Conservation (phyloP, 2,888 invertebrate genomes). For the Ptychoptera contaminata region DNA sequence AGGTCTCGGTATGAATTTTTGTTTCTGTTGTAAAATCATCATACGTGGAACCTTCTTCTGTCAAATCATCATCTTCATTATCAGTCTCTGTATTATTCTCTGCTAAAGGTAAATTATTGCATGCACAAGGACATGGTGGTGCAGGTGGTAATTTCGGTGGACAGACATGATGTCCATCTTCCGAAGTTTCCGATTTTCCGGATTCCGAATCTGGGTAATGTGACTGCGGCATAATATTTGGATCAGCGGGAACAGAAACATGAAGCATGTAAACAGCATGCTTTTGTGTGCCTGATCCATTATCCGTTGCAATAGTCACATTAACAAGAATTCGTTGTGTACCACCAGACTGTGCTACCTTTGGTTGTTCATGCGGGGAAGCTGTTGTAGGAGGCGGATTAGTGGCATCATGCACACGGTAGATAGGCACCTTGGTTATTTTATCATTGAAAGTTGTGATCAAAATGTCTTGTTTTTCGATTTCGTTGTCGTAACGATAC, state of each 20-base stretch:
- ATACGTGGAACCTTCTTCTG: background rate
- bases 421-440: background rate
- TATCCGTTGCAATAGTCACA: constrained; percentile 63
- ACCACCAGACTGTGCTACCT: constrained; percentile 11
- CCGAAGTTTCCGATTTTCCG: background rate
- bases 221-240: background rate
- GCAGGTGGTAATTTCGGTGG: constrained; percentile 26
- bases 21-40: background rate
- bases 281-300: constrained; percentile 34
- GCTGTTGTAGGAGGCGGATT: background rate
- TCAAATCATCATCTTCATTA: background rate
- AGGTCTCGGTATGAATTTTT: background rate
- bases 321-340: constrained; percentile 60
- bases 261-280: constrained; percentile 64
- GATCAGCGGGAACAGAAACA: constrained; percentile 56
- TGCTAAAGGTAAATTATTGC: constrained; percentile 7
- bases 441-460: background rate
- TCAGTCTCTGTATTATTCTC: background rate
- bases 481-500: background rate
- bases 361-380: background rate
- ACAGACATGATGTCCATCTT: background rate
- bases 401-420: constrained; percentile 1
- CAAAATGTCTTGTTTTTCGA: background rate
- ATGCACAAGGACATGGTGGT: constrained; percentile 24
- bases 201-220: background rate